These are phyloP conservation scores for Paedocypris sp. DNA, from an alignment of 2,113 vertebrate genomes.

Conservation along the genomic window DNA sequence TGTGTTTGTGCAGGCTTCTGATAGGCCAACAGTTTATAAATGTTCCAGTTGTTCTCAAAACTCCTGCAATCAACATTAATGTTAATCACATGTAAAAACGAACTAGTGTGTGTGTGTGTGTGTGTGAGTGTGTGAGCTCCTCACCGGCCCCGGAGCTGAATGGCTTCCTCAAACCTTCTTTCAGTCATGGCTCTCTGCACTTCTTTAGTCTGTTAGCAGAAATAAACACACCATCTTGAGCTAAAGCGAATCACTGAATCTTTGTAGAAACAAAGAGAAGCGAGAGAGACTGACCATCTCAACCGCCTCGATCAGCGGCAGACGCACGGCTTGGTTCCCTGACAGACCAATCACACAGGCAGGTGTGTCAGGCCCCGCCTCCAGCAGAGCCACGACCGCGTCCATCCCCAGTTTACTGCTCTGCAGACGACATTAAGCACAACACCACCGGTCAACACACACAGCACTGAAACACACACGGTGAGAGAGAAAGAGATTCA, in stretches of 20 bases:
- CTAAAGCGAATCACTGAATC: no score
- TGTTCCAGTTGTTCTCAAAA: conserved; percentile 95
- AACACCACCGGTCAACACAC: background rate
- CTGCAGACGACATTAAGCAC: no score
- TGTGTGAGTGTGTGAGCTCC: no score
- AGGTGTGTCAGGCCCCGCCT: conserved; percentile 75
- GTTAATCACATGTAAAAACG: background rate
- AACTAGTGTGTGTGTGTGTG: no score
- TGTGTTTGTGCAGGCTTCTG: conserved; percentile 64
- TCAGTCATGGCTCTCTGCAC: conserved; percentile 92
- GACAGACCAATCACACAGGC: conserved; percentile 87
- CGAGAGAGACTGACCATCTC: conserved; percentile 87
- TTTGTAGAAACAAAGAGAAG: no score
- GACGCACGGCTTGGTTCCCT: conserved; percentile 77
- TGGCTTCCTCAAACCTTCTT: conserved; percentile 78
- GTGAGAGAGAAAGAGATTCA: conserved; percentile 36
- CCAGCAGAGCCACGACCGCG: conserved; percentile 80
- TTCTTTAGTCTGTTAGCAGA: conserved; percentile 64
- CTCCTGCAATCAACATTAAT: conserved; percentile 62
- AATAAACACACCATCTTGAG: no score
- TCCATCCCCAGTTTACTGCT: conserved; percentile 91
- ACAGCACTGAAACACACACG: background rate
- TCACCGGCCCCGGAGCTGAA: conserved; percentile 85
- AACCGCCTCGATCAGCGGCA: conserved; percentile 90
- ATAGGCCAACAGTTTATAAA: conserved; percentile 79